Evolutionary conservation across 2,888 invertebrate species (phyloP).

Genomic region (Eupithecia subfuscata): DNA sequence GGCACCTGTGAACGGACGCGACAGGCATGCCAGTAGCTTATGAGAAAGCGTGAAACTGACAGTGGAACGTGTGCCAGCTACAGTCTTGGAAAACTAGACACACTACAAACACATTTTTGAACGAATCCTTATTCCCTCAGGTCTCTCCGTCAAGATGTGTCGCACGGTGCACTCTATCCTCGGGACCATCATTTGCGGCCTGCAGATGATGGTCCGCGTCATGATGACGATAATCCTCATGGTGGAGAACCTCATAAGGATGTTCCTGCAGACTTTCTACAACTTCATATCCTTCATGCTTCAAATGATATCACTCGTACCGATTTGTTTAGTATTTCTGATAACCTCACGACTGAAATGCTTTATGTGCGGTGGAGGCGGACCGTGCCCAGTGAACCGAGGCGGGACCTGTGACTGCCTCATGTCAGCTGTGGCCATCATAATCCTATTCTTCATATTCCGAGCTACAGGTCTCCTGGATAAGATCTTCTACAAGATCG

Average conservation of each 20-base stretch:
- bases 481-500: conserved; percentile 69
- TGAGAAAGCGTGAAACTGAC: no score
- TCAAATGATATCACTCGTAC: conserved; percentile 71
- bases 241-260: conserved; percentile 72
- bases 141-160: conserved; percentile 63
- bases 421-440: conserved; percentile 64
- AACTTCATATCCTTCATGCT: conserved; percentile 72
- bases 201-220: conserved; percentile 73
- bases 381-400: conserved; percentile 65
- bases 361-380: conserved; percentile 72
- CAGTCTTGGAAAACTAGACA: no score
- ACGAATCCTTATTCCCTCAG: conserved; percentile 42
- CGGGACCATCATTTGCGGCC: conserved; percentile 64
- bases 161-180: conserved; percentile 66
- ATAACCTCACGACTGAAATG: conserved; percentile 67
- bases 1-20: no score
- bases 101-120: neutral
- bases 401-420: conserved; percentile 70
- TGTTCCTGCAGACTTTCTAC: conserved; percentile 71
- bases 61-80: no score
- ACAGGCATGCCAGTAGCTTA: no score
- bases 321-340: conserved; percentile 70
- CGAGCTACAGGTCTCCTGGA: conserved; percentile 69
- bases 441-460: conserved; percentile 68
- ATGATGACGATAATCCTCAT: conserved; percentile 73